Evolutionary conservation across 2,888 invertebrate species (phyloP), one percentile per base, ranked within the genome.

Genomic region (Eupithecia vulgata): DNA sequence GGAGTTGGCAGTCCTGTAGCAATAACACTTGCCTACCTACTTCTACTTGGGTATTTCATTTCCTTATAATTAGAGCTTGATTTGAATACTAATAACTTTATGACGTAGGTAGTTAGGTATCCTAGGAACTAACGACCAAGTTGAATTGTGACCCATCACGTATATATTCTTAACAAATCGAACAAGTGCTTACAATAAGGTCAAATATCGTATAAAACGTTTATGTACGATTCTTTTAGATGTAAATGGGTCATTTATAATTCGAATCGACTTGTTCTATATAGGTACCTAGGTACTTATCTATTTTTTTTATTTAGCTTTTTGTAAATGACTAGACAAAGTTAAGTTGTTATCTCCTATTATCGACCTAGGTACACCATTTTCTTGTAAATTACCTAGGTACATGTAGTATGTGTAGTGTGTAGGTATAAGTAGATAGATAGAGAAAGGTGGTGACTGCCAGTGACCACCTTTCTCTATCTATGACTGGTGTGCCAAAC

Each of bases 1-100:
- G 70, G 34, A 42, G 66, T 71, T 67, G 13, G 25, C 95, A 97
- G 97, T 97, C 21, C 3, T n/a, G 4, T 21, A 52, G 21, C 52
- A 52, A n/a, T n/a, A n/a, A 52, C n/a, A 21, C 21, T 13, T 48
- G 4, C 30, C 30, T 30, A 30, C 30, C 30, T 30, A 8, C 8
- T 15, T 17, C 40, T 1, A 59, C n/a, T 21, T 40, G 13, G 15
- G 13, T 30, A 35, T 35, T 48, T 8, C n/a, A 21, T 21, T 12
- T 21, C 3, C 10, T 10, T 52, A 8, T 21, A 48, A 8, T 2
- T 48, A n/a, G 2, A 48, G 10, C 52, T 21, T 52, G 21, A 21
- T 48, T 7, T n/a, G 12, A 45, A n/a, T 7, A 48, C n/a, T n/a
- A 48, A 48, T n/a, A 48, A n/a, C n/a, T n/a, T 48, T 7, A 8